Percentiles rank a stretch among this genome's conserved stretches.
Conservation (phyloP, 1,140 invertebrate genomes). For the Batillaria attramentaria region DNA sequence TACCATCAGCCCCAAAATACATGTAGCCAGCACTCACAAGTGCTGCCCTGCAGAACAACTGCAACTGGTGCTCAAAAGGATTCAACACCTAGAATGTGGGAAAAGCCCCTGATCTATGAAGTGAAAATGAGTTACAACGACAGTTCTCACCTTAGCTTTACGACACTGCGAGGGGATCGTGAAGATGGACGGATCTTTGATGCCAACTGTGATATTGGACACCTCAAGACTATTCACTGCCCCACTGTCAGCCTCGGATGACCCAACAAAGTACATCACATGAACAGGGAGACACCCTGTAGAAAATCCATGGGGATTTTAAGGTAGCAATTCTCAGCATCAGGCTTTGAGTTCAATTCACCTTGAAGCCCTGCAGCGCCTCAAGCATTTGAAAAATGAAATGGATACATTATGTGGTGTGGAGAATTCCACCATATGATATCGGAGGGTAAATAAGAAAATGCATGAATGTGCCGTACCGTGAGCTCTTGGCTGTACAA, state of each 20-base stretch:
- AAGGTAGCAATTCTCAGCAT: background rate
- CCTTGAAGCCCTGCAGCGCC: background rate
- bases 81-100: too few relatives aligned
- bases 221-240: conserved; percentile 19
- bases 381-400: background rate
- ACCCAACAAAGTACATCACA: background rate
- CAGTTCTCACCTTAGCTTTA: too few relatives aligned
- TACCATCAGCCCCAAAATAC: too few relatives aligned
- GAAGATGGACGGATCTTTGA: conserved; percentile 10
- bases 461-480: background rate
- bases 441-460: background rate
- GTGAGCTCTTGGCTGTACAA: background rate
- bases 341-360: background rate
- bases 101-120: too few relatives aligned
- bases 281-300: background rate
- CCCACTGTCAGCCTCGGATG: background rate
- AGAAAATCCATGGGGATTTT: background rate
- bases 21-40: too few relatives aligned
- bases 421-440: background rate
- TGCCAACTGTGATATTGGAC: background rate
- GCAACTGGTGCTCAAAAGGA: too few relatives aligned
- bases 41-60: too few relatives aligned
- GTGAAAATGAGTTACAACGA: too few relatives aligned
- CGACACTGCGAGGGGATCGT: background rate
- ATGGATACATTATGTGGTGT: conserved; percentile 9